A percentile compares a stretch with the other conserved stretches of the same genome.
phyloP scores from a whole-genome alignment of 2,888 invertebrate species.

The Fragum fragum region DNA sequence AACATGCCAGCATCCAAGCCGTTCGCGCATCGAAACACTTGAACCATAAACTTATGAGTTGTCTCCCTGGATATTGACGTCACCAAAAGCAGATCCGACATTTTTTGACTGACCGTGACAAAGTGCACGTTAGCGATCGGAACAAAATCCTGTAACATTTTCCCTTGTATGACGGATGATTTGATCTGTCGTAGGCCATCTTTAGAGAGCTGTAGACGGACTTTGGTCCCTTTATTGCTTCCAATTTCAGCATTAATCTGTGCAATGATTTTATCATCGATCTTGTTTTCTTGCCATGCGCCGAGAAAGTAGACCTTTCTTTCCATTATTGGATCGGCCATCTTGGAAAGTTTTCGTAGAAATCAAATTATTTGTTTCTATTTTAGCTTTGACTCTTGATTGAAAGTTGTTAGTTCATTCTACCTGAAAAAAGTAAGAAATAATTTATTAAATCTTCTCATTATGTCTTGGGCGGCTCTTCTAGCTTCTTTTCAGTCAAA shows the following conservation, averaged over 20 bases:
- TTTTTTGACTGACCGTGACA: constrained; percentile 72
- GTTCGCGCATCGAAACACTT: constrained; percentile 71
- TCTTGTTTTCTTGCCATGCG: constrained; percentile 70
- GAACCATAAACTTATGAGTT: constrained; percentile 66
- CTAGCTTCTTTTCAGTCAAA: too few relatives aligned
- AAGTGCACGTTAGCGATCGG: constrained; percentile 69
- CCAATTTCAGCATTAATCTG: constrained; percentile 66
- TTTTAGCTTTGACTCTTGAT: neutral
- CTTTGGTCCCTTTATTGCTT: constrained; percentile 72
- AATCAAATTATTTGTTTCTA: too few relatives aligned
- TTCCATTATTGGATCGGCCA: constrained; percentile 53
- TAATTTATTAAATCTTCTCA: too few relatives aligned
- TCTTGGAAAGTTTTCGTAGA: neutral
- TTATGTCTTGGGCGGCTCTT: too few relatives aligned
- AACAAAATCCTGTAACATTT: constrained; percentile 62
- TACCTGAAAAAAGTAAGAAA: constrained; percentile 29
- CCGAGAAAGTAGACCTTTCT: constrained; percentile 74
- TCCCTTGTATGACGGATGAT: constrained; percentile 66
- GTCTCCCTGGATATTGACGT: constrained; percentile 44
- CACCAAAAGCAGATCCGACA: constrained; percentile 72
- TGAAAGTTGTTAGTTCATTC: constrained; percentile 4
- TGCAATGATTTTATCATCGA: constrained; percentile 69
- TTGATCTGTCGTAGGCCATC: constrained; percentile 71
- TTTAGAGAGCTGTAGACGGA: constrained; percentile 68
- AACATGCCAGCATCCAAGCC: constrained; percentile 71